These are phyloP conservation scores for Callorhinus ursinus DNA, from an alignment of 2,113 vertebrate genomes.

Conservation along the genomic window DNA sequence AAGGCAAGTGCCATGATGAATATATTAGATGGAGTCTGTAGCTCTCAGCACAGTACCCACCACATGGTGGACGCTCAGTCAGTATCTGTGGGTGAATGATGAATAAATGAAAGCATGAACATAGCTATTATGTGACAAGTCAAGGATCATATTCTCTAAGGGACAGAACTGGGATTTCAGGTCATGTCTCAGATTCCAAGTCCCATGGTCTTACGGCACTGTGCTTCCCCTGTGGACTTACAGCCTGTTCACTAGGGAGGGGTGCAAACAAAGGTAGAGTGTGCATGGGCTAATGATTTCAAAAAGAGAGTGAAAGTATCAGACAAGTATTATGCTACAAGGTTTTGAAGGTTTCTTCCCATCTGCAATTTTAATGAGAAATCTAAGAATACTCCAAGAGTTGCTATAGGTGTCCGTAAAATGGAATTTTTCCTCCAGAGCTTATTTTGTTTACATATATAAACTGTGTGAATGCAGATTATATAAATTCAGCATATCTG, in stretches of 20 bases:
- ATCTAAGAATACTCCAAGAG: neutral
- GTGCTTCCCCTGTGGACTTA: neutral
- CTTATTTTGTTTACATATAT: neutral
- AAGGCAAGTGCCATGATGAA: neutral
- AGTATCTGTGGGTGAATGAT: neutral
- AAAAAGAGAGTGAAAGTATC: neutral
- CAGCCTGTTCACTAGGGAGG: neutral
- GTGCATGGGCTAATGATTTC: neutral
- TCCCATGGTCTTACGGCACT: neutral
- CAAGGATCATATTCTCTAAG: neutral
- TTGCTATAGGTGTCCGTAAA: neutral
- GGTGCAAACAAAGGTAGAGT: neutral
- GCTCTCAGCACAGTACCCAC: neutral
- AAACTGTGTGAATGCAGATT: neutral
- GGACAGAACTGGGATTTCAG: neutral
- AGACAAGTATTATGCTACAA: neutral
- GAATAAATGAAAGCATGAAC: neutral
- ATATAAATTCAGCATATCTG: neutral
- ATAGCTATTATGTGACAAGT: neutral
- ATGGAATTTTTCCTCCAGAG: neutral
- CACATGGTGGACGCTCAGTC: fast-evolving
- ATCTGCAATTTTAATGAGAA: neutral
- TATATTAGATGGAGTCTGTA: neutral
- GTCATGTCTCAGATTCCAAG: neutral
- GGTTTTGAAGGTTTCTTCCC: neutral